Evolutionary conservation across 2,888 invertebrate species (phyloP).

Genomic region (Neoascia interrupta): DNA sequence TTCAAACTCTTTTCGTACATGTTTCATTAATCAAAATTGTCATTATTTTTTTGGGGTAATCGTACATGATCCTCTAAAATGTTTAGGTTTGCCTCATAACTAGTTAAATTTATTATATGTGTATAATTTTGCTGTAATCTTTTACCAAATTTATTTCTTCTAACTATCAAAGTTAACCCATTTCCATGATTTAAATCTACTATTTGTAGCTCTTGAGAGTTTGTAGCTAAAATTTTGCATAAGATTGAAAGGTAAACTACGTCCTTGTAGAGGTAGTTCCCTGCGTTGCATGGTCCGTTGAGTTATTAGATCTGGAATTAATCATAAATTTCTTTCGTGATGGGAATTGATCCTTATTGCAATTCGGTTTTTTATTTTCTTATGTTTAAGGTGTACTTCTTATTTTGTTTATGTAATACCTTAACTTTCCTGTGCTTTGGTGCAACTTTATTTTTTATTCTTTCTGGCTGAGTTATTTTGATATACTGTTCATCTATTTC

Average conservation of each 20-base stretch:
- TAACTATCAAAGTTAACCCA: neutral
- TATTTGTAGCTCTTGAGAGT: slow-evolving; percentile 21
- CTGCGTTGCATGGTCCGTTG: slow-evolving; percentile 3
- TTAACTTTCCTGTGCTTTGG: slow-evolving; percentile 13
- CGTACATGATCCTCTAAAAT: slow-evolving; percentile 9
- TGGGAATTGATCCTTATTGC: neutral
- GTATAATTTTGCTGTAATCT: no score
- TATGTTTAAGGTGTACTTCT: neutral
- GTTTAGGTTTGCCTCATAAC: slow-evolving; percentile 2
- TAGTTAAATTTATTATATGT: slow-evolving; percentile 9
- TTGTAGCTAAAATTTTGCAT: no score
- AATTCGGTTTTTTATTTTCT: neutral
- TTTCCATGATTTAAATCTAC: slow-evolving; percentile 8
- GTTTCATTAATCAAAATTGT: slow-evolving; percentile 13
- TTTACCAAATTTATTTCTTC: no score
- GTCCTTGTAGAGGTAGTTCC: no score
- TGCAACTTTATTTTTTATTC: slow-evolving; percentile 2
- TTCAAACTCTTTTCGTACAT: slow-evolving; percentile 24
- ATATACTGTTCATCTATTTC: no score
- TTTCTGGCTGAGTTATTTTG: slow-evolving; percentile 11
- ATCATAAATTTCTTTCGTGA: neutral
- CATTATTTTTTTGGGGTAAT: slow-evolving; percentile 24
- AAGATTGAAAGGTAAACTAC: no score
- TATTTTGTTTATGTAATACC: slow-evolving; percentile 4
- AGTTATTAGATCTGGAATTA: neutral